Evolutionary conservation across 2,113 vertebrate genomes (phyloP).

Genomic region (Plotosus lineatus): DNA sequence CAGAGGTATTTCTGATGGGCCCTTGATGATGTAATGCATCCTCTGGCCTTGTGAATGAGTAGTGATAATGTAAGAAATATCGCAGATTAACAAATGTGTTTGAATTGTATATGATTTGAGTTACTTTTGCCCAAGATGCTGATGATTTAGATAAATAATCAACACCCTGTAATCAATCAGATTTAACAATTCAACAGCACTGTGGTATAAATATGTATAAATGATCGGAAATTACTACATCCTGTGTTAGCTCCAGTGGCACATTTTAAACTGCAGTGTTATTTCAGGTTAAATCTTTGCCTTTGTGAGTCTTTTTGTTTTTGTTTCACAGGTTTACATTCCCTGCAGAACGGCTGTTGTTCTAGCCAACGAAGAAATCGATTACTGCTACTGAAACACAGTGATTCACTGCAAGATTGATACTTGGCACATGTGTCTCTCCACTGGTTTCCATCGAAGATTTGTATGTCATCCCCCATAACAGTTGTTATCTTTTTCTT

Average conservation of each 20-base stretch:
- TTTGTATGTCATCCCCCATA: conserved; percentile 8
- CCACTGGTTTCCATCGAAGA: conserved; percentile 33
- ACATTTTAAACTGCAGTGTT: conserved; percentile 12
- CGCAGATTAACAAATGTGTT: no score
- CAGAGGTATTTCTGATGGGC: not conserved
- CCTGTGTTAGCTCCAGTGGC: not conserved
- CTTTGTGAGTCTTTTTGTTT: conserved; percentile 32
- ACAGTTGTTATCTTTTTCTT: conserved; percentile 5
- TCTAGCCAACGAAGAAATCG: conserved; percentile 76
- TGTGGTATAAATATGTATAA: not conserved
- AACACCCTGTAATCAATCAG: not conserved
- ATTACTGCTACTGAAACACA: conserved; percentile 75
- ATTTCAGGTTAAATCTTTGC: conserved; percentile 8
- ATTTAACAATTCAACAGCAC: not conserved
- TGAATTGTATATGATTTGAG: not conserved
- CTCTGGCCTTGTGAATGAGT: not conserved
- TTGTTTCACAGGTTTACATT: conserved; percentile 74
- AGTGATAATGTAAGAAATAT: not conserved
- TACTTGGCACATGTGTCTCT: conserved; percentile 41
- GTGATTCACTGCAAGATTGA: conserved; percentile 61
- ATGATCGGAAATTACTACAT: not conserved
- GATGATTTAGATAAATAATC: not conserved
- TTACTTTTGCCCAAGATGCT: no score
- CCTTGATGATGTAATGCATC: not conserved
- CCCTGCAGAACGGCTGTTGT: conserved; percentile 78